Evolutionary conservation across 2,113 vertebrate species (phyloP), one percentile per base, ranked within the genome.

Genomic region (Anser cygnoides): DNA sequence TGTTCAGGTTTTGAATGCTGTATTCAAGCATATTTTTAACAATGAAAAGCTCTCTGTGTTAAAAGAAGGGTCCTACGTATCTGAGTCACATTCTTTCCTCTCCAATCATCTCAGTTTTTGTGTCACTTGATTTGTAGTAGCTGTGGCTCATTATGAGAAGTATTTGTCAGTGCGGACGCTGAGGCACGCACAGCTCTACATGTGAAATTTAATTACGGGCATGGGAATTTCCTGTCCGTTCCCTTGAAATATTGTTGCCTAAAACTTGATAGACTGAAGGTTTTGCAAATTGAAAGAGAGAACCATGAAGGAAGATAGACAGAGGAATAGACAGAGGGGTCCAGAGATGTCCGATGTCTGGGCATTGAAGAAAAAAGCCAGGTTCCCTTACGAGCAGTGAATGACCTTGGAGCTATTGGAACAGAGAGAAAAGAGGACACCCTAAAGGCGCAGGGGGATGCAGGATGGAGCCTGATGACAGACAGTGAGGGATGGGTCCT

Each of bases 1-100:
- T 93, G 96, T 95, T 97, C 94, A 96, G 94, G 87, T 95, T 97
- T 95, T 97, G 95, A 95, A 97, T 85, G 90, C 93, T 91, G 95
- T 86, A 94, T 97, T 96, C 94, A 96, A 87, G 93, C 89, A 92
- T 87, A 93, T 92, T 97, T 95, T 94, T 95, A 95, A 95, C 85
- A 96, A 95, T 94, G 94, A 95, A 94, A 89, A 96, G 86, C 93
- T 88, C 91, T 96, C 92, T 94, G 79, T 96, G 93, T 87, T 93
- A 82, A 93, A 89, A 95, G 95, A 96, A 96, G 95, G 83, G 58
- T 95, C 91, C 74, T 94, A 94, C 54, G 81, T 92, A 95, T 94
- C 82, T 94, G 88, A 96, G 87, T 77, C 93, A 92, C 95, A 96
- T 94, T 96, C 95, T 95, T 95, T 87, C 95, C 93, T 96, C 89